Percentiles rank a stretch among this genome's conserved stretches.
These are phyloP conservation scores for Cochlearius cochlearius DNA, from an alignment of 2,113 vertebrate genomes.

Conservation along the genomic window DNA sequence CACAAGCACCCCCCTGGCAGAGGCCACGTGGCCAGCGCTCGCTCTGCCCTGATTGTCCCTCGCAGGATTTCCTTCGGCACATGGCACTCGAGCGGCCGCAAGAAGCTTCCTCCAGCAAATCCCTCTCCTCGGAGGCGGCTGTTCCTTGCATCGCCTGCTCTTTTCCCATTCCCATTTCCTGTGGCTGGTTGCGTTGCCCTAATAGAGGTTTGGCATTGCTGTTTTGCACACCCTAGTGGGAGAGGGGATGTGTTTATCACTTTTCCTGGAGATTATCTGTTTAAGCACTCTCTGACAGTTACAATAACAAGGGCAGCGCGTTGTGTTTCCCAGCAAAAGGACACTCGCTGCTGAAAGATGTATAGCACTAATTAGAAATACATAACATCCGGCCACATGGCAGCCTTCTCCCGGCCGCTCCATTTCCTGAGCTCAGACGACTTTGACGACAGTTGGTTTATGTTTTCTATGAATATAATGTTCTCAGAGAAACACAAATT, in stretches of 20 bases:
- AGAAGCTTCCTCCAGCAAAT: slow-evolving; percentile 34
- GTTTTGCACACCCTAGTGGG: slow-evolving; percentile 74
- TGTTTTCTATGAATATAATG: slow-evolving; percentile 85
- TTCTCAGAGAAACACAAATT: slow-evolving; percentile 77
- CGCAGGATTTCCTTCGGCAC: slow-evolving; percentile 14
- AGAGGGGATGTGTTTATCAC: slow-evolving; percentile 84
- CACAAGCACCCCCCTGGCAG: not conserved
- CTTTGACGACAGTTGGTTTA: slow-evolving; percentile 96
- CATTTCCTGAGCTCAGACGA: slow-evolving; percentile 97
- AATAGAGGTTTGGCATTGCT: slow-evolving; percentile 74
- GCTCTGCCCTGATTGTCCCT: not conserved
- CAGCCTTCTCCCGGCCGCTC: slow-evolving; percentile 95
- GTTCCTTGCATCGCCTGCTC: not conserved
- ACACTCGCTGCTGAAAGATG: slow-evolving; percentile 98
- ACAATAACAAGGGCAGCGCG: slow-evolving; percentile 86
- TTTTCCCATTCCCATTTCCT: slow-evolving; percentile 74
- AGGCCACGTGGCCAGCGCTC: not conserved
- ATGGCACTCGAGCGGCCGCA: not conserved
- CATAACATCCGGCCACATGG: slow-evolving; percentile 99
- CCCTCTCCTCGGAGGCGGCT: not conserved
- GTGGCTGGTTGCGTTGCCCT: slow-evolving; percentile 71
- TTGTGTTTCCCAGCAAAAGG: slow-evolving; percentile 93
- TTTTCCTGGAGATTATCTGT: slow-evolving; percentile 88
- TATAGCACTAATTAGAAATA: slow-evolving; percentile 99
- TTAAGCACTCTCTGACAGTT: slow-evolving; percentile 87